phyloP scores from a whole-genome alignment of 2,888 invertebrate species.

The Miltochrista miniata region DNA sequence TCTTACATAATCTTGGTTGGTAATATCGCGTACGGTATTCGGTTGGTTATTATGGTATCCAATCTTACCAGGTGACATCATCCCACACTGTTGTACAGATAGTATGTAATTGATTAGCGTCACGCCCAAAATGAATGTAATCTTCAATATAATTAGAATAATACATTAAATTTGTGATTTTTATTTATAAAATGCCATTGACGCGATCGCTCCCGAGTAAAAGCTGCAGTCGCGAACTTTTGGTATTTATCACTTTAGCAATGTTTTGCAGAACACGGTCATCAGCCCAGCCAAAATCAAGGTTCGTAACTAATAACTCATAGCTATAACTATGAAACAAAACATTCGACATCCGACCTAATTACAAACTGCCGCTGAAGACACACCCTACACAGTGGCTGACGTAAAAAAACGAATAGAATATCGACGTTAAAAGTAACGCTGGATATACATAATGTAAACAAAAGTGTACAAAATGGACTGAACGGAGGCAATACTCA shows the following conservation, averaged over 20 bases:
- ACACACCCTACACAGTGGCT: slow-evolving; percentile 70
- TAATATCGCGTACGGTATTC: slow-evolving; percentile 26
- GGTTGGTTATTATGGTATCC: slow-evolving; percentile 59
- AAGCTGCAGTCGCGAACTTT: slow-evolving; percentile 16
- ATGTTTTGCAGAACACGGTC: slow-evolving; percentile 22
- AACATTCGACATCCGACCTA: slow-evolving; percentile 58
- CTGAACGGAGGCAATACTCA: slow-evolving; percentile 59
- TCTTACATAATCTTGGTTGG: not conserved
- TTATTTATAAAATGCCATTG: slow-evolving; percentile 1
- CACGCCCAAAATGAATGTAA: slow-evolving; percentile 62
- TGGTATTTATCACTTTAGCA: slow-evolving; percentile 1
- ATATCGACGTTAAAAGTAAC: slow-evolving; percentile 37
- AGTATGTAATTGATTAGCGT: slow-evolving; percentile 66
- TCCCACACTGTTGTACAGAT: slow-evolving; percentile 64
- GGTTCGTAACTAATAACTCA: slow-evolving; percentile 15
- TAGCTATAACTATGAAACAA: slow-evolving; percentile 28
- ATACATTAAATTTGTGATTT: slow-evolving; percentile 8
- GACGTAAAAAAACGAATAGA: slow-evolving; percentile 38
- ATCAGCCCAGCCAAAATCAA: slow-evolving; percentile 12
- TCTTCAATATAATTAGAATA: slow-evolving; percentile 8
- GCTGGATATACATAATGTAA: slow-evolving; percentile 49
- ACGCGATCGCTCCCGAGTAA: slow-evolving; percentile 6
- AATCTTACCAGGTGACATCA: slow-evolving; percentile 73
- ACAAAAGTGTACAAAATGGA: slow-evolving; percentile 49
- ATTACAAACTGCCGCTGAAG: slow-evolving; percentile 43